phyloP scores from a whole-genome alignment of 2,888 invertebrate species.

The Thalpophila matura region DNA sequence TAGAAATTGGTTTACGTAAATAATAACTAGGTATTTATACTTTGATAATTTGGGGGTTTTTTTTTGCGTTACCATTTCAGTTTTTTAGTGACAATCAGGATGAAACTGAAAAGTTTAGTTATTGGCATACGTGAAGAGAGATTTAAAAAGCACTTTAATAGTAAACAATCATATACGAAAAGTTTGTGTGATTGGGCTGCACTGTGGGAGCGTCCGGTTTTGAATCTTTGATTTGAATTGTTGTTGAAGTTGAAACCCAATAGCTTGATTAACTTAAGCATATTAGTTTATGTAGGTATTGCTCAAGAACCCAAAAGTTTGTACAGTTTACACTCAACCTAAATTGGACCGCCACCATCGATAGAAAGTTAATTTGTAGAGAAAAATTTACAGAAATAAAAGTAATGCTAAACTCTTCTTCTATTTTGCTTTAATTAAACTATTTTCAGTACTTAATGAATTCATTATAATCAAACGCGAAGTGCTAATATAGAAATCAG shows the following conservation, averaged over 20 bases:
- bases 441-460: neutral
- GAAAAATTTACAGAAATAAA: neutral
- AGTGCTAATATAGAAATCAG: conserved; percentile 34
- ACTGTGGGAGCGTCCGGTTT: conserved; percentile 11
- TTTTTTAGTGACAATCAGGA: neutral
- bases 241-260: conserved; percentile 21
- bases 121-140: conserved; percentile 4
- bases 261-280: neutral
- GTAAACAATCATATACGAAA: conserved; percentile 5
- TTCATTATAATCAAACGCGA: conserved; percentile 2
- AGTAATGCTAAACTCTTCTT: too few relatives aligned
- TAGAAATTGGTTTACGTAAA: neutral
- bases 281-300: neutral
- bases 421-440: neutral
- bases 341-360: neutral
- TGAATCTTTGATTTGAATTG: conserved; percentile 12
- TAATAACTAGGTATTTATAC: neutral
- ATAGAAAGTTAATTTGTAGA: neutral
- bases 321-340: too few relatives aligned
- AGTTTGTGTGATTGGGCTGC: conserved; percentile 12
- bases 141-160: neutral
- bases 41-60: neutral
- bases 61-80: conserved; percentile 5
- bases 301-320: neutral
- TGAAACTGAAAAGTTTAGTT: neutral